Percentiles rank a stretch among this genome's conserved stretches.
These are phyloP conservation scores for Apotomis betuletana DNA, from an alignment of 2,888 invertebrate species.

Conservation along the genomic window DNA sequence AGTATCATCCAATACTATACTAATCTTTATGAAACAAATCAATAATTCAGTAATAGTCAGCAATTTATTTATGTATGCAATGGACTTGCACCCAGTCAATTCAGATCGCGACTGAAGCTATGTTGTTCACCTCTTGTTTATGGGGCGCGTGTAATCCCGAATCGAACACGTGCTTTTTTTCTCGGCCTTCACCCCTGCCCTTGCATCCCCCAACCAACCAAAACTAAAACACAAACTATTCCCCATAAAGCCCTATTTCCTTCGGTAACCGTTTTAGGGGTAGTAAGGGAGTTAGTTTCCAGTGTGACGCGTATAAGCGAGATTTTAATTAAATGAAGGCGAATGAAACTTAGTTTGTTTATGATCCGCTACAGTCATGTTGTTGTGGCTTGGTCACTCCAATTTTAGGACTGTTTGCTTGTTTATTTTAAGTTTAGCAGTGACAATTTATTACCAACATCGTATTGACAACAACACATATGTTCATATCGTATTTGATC, in stretches of 20 bases:
- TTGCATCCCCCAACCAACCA: constrained; percentile 40
- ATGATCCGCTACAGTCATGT: constrained; percentile 44
- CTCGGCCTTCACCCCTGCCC: constrained; percentile 67
- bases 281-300: constrained; percentile 74
- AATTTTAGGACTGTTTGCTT: constrained; percentile 16
- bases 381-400: constrained; percentile 28
- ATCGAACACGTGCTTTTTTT: constrained; percentile 83
- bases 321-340: constrained; percentile 77
- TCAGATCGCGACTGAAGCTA: constrained; percentile 59
- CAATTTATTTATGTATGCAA: not conserved
- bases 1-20: not conserved
- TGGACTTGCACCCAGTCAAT: constrained; percentile 18
- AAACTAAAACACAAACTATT: constrained; percentile 53
- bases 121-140: constrained; percentile 78
- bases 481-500: not conserved
- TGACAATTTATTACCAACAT: not conserved
- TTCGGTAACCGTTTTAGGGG: constrained; percentile 52
- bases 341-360: constrained; percentile 59
- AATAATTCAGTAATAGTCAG: not conserved
- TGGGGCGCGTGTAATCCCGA: constrained; percentile 79
- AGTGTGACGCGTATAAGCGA: constrained; percentile 75
- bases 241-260: constrained; percentile 51
- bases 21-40: not conserved
- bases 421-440: not conserved
- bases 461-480: not conserved